Base-by-base conservation (phyloP, 2,113 vertebrate genomes). In the Mohoua ochrocephala region DNA sequence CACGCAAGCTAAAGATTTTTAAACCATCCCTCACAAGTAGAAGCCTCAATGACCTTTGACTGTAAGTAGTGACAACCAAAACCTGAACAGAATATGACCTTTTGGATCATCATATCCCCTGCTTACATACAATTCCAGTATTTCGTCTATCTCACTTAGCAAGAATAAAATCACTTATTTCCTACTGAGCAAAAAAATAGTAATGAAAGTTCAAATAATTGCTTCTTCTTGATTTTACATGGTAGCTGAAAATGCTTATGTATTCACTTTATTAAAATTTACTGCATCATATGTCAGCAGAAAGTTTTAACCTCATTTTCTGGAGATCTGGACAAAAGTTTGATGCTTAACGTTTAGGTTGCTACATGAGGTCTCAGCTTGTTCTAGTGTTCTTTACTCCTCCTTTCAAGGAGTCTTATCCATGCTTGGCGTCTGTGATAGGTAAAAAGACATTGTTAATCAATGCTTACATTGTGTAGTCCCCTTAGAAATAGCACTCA, bases 381-480 rank as follows among this genome's bases (percentile, higher is more conserved):
- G 89, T 31, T 41, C 45, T 67, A 61, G 12, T 9, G 7, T 56
- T 68, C 57, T 84, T 94, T 84, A 82, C 95, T 89, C 77, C 41
- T 96, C 87, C 82, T 87, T 90, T 84, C 85, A 87, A 91, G 86
- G 95, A 96, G 70, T 68, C 69, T 96, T 97, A 97, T 91, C 70
- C 68, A 49, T 89, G 69, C 83, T 97, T 97, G 97, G 92, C 75
- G 96, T 97, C 91, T 97, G 94, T 79, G 84, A 95, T 97, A 98
- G 97, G 97, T 97, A 96, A 98, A 96, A 96, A 95, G 93, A 96
- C 69, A 85, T 83, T 92, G 87, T 96, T 98, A 98, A 97, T 97
- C 93, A 95, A 84, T 95, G 95, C 92, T 93, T 97, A 90, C 78
- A 91, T 96, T 94, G 86, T 94, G 91, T 93, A 95, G 54, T 21